phyloP scores from a whole-genome alignment of 2,797 vertebrate species.

The Fundulus diaphanus region DNA sequence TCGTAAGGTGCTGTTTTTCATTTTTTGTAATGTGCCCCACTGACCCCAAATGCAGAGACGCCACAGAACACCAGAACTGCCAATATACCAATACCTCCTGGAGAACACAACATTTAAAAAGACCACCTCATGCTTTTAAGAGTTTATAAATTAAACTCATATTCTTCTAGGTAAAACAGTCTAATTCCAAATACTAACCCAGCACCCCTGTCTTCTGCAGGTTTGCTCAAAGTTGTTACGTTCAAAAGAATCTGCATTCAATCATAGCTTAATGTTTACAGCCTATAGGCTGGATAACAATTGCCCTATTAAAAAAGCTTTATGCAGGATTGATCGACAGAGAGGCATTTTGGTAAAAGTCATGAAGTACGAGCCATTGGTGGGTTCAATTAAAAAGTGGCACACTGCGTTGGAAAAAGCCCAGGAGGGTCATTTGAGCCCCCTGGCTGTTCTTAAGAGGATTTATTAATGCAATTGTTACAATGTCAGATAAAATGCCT shows the following conservation, averaged over 20 bases:
- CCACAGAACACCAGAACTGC: neutral
- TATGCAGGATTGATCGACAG: neutral
- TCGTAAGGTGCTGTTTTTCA: too few species aligned
- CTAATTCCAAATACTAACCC: neutral
- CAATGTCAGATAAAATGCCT: neutral
- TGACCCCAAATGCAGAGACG: too few species aligned
- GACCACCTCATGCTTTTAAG: too few species aligned
- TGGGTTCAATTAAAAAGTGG: neutral
- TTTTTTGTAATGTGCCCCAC: too few species aligned
- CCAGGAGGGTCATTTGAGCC: neutral
- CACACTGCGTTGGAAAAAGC: neutral
- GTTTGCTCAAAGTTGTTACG: neutral
- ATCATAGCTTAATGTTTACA: neutral
- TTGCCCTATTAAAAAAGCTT: neutral
- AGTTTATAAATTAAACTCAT: neutral
- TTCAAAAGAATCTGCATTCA: neutral
- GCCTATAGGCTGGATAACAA: too few species aligned
- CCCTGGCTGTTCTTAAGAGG: neutral
- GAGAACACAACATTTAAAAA: neutral
- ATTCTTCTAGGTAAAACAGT: neutral
- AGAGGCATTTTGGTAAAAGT: neutral
- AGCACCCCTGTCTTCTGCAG: neutral
- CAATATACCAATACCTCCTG: neutral
- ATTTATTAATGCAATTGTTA: neutral
- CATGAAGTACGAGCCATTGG: neutral